Conservation (phyloP, 2,797 vertebrate species). For the Triplophysa yarkandensis region DNA sequence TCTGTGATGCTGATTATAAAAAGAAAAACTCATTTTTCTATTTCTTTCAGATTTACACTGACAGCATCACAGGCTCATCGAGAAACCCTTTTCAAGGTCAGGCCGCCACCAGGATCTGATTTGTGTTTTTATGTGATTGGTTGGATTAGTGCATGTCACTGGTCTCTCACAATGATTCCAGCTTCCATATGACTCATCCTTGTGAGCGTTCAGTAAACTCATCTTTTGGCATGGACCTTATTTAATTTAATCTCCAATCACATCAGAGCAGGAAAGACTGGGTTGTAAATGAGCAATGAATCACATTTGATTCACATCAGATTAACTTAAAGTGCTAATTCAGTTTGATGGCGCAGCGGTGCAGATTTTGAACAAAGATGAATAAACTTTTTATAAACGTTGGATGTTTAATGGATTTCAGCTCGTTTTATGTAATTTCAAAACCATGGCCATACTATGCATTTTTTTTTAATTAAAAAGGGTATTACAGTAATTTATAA, state of each 20-base stretch:
- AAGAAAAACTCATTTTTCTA: background rate
- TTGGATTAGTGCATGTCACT: constrained; percentile 8
- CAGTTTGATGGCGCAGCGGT: constrained; percentile 18
- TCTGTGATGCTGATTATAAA: background rate
- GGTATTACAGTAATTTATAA: no score
- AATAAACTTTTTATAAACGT: constrained; percentile 27
- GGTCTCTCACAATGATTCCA: background rate
- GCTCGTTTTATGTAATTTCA: no score
- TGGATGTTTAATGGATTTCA: background rate
- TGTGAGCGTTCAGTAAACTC: constrained; percentile 17
- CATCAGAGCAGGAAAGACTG: constrained; percentile 24
- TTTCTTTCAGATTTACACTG: constrained; percentile 15
- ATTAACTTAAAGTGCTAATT: constrained; percentile 40
- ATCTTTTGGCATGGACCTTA: constrained; percentile 18
- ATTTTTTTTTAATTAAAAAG: no score
- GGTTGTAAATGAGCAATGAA: constrained; percentile 21
- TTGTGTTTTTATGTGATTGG: constrained; percentile 4
- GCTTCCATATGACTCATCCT: background rate
- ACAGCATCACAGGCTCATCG: background rate
- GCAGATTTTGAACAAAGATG: background rate
- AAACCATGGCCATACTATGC: no score
- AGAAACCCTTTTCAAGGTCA: constrained; percentile 42
- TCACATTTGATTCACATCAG: constrained; percentile 20
- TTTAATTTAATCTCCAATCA: constrained; percentile 37
- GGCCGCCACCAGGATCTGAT: constrained; percentile 17